Conservation (phyloP, 2,888 invertebrate species). For the Melinaea menophilus region DNA sequence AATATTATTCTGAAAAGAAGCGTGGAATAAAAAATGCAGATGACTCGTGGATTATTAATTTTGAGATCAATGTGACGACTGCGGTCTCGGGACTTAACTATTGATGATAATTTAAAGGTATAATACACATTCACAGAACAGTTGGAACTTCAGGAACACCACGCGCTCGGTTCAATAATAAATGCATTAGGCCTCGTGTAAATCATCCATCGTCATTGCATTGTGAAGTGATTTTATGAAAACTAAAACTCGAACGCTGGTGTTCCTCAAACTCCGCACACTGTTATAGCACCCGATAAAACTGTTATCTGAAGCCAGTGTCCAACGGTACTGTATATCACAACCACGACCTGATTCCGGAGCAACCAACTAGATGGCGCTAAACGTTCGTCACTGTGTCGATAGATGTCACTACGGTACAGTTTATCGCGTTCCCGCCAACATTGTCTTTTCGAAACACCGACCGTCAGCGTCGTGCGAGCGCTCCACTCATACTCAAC, state of each 20-base stretch:
- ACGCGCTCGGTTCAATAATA: constrained; percentile 46
- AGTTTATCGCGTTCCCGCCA: constrained; percentile 13
- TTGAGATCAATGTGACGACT: constrained; percentile 68
- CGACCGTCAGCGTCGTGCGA: neutral
- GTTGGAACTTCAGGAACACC: constrained; percentile 48
- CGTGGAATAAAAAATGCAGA: constrained; percentile 52
- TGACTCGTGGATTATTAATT: constrained; percentile 67
- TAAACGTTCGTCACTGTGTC: constrained; percentile 23
- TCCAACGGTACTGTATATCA: constrained; percentile 50
- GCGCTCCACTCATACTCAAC: constrained; percentile 33
- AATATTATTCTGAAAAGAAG: constrained; percentile 25
- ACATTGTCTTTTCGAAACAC: constrained; percentile 18
- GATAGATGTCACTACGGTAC: constrained; percentile 21
- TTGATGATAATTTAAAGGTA: constrained; percentile 31
- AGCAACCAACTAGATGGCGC: constrained; percentile 51
- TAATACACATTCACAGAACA: constrained; percentile 32
- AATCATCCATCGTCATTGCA: constrained; percentile 28
- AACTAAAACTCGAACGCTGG: constrained; percentile 44
- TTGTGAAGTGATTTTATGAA: constrained; percentile 37
- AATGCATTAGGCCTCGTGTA: constrained; percentile 38
- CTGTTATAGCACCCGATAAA: constrained; percentile 50
- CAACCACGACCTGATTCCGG: constrained; percentile 57
- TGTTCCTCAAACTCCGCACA: constrained; percentile 43
- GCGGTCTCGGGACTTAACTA: constrained; percentile 43
- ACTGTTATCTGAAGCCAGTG: constrained; percentile 36